These are phyloP conservation scores for Pangasianodon gigas DNA, from an alignment of 2,113 vertebrate genomes.

Conservation along the genomic window DNA sequence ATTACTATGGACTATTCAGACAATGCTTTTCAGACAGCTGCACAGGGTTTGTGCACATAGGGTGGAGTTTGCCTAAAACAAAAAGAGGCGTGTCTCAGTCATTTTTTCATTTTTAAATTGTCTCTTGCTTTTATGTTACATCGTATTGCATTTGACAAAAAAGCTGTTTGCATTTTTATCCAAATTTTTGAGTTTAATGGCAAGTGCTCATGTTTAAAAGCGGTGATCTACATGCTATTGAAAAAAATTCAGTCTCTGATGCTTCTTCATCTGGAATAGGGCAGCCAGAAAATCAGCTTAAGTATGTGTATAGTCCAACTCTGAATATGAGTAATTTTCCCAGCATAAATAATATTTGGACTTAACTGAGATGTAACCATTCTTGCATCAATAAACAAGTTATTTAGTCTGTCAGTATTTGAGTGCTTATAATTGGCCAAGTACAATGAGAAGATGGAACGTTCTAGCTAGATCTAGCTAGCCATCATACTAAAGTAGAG, in stretches of 20 bases:
- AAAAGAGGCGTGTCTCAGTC: background rate
- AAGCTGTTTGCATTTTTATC: background rate
- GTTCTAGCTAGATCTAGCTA: background rate
- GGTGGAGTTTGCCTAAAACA: background rate
- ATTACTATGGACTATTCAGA: background rate
- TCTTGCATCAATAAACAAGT: background rate
- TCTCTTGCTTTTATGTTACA: background rate
- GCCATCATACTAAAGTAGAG: background rate
- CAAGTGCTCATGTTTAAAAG: background rate
- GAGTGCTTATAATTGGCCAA: background rate
- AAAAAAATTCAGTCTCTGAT: background rate
- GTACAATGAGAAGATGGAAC: background rate
- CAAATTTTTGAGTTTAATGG: background rate
- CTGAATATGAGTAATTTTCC: background rate
- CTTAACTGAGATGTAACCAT: background rate
- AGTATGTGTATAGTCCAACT: background rate
- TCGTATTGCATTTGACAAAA: background rate
- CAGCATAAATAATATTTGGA: background rate
- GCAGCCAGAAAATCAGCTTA: background rate
- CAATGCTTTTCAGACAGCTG: background rate
- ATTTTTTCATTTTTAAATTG: background rate
- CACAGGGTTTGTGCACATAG: background rate
- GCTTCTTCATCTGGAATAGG: background rate
- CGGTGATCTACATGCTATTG: background rate
- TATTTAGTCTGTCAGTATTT: background rate